Conservation (phyloP, 1,140 invertebrate genomes). For the Heliconius hermathena region DNA sequence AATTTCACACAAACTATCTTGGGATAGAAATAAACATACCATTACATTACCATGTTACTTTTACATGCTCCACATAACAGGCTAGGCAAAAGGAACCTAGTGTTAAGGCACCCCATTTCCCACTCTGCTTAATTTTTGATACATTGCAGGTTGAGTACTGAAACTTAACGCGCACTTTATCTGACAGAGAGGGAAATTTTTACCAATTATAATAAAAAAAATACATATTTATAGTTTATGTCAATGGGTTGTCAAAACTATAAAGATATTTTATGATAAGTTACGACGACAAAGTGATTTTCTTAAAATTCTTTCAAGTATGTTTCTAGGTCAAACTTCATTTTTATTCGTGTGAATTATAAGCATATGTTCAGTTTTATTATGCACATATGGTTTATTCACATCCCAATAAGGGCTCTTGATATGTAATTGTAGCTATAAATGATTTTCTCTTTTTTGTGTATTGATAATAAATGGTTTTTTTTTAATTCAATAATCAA, state of each 20-base stretch:
- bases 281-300: constrained; percentile 2
- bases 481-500: too few species aligned
- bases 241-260: not conserved
- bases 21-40: too few species aligned
- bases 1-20: too few species aligned
- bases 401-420: not conserved
- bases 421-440: not conserved
- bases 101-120: too few species aligned
- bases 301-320: not conserved
- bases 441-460: not conserved
- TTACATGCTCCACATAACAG: too few species aligned
- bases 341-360: constrained; percentile 19
- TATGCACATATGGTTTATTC: not conserved
- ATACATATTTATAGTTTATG: not conserved
- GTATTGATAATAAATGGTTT: not conserved
- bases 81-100: too few species aligned
- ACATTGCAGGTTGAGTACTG: too few species aligned
- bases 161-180: too few species aligned
- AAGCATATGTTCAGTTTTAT: constrained; percentile 8
- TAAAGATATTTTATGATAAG: constrained; percentile 1
- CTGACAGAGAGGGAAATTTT: too few species aligned
- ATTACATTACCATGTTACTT: too few species aligned
- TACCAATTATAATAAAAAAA: too few species aligned
- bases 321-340: constrained; percentile 7
- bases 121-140: too few species aligned